phyloP scores from a whole-genome alignment of 1,140 invertebrate genomes.

The Aethina tumida region DNA sequence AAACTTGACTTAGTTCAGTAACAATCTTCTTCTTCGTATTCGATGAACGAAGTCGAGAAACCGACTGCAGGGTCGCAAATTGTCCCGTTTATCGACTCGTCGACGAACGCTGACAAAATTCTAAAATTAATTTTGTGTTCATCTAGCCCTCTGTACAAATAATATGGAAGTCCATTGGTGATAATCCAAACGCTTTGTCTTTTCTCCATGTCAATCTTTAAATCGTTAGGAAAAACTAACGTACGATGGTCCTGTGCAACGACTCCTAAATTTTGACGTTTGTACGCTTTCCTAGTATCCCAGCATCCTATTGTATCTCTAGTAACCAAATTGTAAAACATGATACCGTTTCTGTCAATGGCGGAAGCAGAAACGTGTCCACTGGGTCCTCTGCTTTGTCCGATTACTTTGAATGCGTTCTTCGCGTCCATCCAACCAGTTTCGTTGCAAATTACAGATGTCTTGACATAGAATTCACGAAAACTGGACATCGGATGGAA shows the following conservation, averaged over 20 bases:
- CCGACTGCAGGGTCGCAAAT: constrained; percentile 52
- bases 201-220: constrained; percentile 59
- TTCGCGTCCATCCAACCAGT: constrained; percentile 40
- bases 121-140: constrained; percentile 59
- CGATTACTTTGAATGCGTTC: constrained; percentile 51
- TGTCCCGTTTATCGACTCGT: constrained; percentile 49
- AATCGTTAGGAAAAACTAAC: constrained; percentile 67
- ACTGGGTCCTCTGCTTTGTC: constrained; percentile 46
- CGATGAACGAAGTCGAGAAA: constrained; percentile 11
- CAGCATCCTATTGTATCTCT: constrained; percentile 66
- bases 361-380: constrained; percentile 63
- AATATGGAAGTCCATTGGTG: constrained; percentile 62
- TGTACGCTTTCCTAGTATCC: constrained; percentile 62
- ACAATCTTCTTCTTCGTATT: constrained; percentile 18
- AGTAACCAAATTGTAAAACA: constrained; percentile 69
- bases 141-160: constrained; percentile 56
- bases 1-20: constrained; percentile 15
- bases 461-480: constrained; percentile 59
- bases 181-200: constrained; percentile 64
- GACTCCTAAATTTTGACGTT: constrained; percentile 48
- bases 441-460: constrained; percentile 51
- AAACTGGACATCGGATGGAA: constrained; percentile 75
- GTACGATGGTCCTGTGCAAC: constrained; percentile 47
- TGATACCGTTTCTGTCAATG: constrained; percentile 58
- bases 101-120: constrained; percentile 51